phyloP scores from a whole-genome alignment of 2,888 invertebrate genomes.

The Plebejus melissa region DNA sequence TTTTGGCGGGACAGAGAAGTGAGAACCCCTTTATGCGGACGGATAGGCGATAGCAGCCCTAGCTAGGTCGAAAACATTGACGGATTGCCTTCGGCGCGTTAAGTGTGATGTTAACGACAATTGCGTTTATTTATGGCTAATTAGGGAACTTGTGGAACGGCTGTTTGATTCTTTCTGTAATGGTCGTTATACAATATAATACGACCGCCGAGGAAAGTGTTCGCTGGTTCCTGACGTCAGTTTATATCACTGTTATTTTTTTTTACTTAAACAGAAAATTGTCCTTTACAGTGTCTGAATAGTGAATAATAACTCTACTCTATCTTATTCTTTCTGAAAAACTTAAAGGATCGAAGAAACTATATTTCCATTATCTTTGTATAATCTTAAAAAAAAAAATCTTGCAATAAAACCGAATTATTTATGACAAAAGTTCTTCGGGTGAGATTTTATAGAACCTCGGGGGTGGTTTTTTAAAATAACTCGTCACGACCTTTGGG shows the following conservation, averaged over 20 bases:
- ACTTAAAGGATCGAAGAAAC: neutral
- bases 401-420: slow-evolving; percentile 21
- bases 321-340: neutral
- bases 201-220: neutral
- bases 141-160: neutral
- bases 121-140: slow-evolving; percentile 24
- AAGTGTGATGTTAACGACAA: slow-evolving; percentile 23
- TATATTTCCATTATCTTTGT: neutral
- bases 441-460: slow-evolving; percentile 32
- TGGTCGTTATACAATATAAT: neutral
- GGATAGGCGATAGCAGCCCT: neutral
- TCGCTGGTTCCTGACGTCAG: neutral
- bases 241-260: neutral
- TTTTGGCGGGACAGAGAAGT: no score
- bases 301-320: neutral
- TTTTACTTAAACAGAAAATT: neutral
- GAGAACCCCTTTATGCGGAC: no score
- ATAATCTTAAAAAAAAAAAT: neutral
- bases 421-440: slow-evolving; percentile 13
- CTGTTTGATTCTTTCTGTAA: slow-evolving; percentile 3
- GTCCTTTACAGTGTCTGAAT: neutral
- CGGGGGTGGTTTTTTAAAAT: slow-evolving; percentile 65
- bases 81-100: slow-evolving; percentile 33
- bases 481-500: slow-evolving; percentile 63
- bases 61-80: slow-evolving; percentile 44